Base-by-base conservation (phyloP, 2,888 invertebrate species). In the Patella ulyssiponensis region DNA sequence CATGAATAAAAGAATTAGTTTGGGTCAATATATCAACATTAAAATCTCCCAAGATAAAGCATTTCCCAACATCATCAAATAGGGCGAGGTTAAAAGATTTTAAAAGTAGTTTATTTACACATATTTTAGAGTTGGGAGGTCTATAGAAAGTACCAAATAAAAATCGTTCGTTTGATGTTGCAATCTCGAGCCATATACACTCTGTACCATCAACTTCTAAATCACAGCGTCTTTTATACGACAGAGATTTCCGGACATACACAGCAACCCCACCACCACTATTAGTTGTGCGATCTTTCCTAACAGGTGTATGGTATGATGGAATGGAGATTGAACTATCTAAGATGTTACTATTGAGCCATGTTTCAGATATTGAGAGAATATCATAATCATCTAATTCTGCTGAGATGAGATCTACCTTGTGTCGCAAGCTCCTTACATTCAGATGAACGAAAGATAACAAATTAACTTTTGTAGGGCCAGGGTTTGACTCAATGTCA, bases 1-100 rank as follows among this genome's bases (percentile, higher is more conserved):
- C 64, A 64, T 64, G 64, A 20, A 64, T 64, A 64, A 64, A 64
- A 3, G 64, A 64, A n/a, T 64, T 64, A 64, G 64, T 64, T 64
- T 64, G n/a, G 23, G 64, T 64, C 5, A 64, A 20, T 11, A 64
- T 20, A 14, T 20, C 64, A n/a, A 64, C 23, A 20, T 64, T 64
- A 64, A 64, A 64, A 64, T 64, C 64, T n/a, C 64, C 64, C n/a
- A 64, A 64, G n/a, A 64, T 64, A 64, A 64, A 64, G 64, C n/a
- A 20, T 20, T 64, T 64, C 20, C 23, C 23, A n/a, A 64, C 12
- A 64, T 64, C 14, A 64, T n/a, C n/a, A 64, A 20, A n/a, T 20
- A 20, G 20, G 12, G 64, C 64, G 20, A 64, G 23, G 23, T n/a
- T 64, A 64, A 64, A 58, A n/a, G 64, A n/a, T 64, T 64, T 20